Base-by-base conservation (phyloP, 2,113 vertebrate species). In the Lepus americanus region DNA sequence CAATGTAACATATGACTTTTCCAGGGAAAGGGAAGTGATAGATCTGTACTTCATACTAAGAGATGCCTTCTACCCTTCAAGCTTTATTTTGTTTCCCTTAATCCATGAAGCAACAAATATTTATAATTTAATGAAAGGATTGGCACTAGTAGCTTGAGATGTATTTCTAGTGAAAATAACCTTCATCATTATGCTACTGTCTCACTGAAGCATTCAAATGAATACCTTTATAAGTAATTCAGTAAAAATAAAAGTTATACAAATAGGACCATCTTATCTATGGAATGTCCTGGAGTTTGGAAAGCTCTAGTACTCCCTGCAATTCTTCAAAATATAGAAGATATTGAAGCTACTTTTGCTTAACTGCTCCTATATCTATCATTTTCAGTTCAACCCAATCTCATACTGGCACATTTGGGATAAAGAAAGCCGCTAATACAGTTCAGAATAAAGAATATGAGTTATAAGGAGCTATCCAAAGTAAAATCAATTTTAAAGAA, bases 401-500 rank as follows among this genome's bases (percentile, higher is more conserved):
- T 78, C 67, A 36, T 33, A 9, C 17, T 55, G 16, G 67, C 55
- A 17, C 33, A 61, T 80, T 92, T 76, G 64, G 31, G 36, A 49
- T 70, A 85, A 94, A 17, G 27, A 70, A 95, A 95, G 66, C 16
- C 91, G 16, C 14, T 76, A 27, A 85, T 67, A 55, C 31, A 63
- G 17, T 69, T 23, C 39, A 90, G n/a, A 85, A 94, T 94, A n/a
- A 51, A 92, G 19, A 86, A 82, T 36, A 33, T 33, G 22, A 94
- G 19, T 90, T 51, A 90, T 76, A 92, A 22, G 29, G 23, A 92
- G 92, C 8, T 79, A 78, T 1, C 5, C 61, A 89, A 97, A 94
- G 70, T 90, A 51, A 79, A 89, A 76, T 91, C 29, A 92, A 78
- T 31, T 31, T 95, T 81, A 14, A 20, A 94, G 95, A n/a, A 51